Evolutionary conservation across 2,888 invertebrate genomes (phyloP), one percentile per base, ranked within the genome.

Genomic region (Alcis repandata): DNA sequence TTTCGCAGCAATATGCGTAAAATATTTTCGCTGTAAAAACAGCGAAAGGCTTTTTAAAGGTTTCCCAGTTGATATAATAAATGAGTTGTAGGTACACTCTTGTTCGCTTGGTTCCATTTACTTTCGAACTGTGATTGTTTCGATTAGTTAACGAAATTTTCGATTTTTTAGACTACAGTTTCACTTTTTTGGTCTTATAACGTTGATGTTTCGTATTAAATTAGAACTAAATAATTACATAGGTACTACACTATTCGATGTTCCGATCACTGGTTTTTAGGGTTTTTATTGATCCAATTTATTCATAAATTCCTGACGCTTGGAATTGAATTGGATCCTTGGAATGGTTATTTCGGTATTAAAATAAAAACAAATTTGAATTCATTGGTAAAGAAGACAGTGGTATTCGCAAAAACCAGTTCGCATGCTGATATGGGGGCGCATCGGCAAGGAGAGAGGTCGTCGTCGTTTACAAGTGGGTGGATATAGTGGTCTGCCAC

Each of bases 391-490:
- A n/a, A n/a, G n/a, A n/a, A n/a, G n/a, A 4, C 43, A 11, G 43
- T 17, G 22, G 22, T 46, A 68, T 72, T 67, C 70, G 73, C 69
- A 65, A 63, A 71, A 81, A 84, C 84, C 72, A 61, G 85, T 82
- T 82, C 74, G 69, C 69, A 67, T 68, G 67, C 63, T 65, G 59
- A 57, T 64, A 67, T 71, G 60, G 52, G 58, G 64, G 68, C 56
- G 59, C 48, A 59, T 70, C 38, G 65, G 65, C 59, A 69, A 65
- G 69, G 68, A 70, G 66, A 69, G 51, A 64, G 56, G 63, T 60
- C 57, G 61, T 59, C 49, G 41, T 63, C 68, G 54, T 51, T 70
- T 60, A 51, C 63, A 68, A 63, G 63, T 68, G 67, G 65, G 59
- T 60, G 58, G 62, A 36, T 52, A 59, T 56, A 43, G 40, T 58